phyloP scores from a whole-genome alignment of 2,113 vertebrate genomes.

The Syngnathus typhle region DNA sequence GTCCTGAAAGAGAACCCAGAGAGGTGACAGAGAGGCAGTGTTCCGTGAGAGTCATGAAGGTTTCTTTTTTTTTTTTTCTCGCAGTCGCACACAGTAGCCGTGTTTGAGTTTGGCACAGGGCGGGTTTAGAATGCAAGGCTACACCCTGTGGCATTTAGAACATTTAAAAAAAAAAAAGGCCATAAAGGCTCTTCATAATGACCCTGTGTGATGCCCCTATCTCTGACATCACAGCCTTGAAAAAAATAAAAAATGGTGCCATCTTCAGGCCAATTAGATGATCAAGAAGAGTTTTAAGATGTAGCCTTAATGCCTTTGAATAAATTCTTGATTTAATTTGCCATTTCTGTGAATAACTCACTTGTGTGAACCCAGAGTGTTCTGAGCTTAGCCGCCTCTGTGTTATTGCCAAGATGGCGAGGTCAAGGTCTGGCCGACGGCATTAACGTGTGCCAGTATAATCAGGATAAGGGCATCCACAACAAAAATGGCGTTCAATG shows the following conservation, averaged over 20 bases:
- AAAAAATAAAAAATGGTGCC: not conserved
- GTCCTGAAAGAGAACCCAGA: not conserved
- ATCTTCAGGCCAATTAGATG: not conserved
- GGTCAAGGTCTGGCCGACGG: constrained; percentile 34
- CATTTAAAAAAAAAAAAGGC: not conserved
- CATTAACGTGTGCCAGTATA: constrained; percentile 20
- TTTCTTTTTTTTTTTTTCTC: constrained; percentile 38
- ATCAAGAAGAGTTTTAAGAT: constrained; percentile 7
- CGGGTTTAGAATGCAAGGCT: constrained; percentile 50
- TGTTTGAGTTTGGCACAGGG: constrained; percentile 43
- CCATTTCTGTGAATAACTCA: constrained; percentile 18
- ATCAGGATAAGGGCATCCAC: not conserved
- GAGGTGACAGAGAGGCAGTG: constrained; percentile 8
- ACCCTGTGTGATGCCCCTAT: too few relatives aligned
- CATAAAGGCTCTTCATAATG: not conserved
- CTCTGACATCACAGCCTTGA: not conserved
- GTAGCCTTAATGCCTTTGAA: constrained; percentile 34
- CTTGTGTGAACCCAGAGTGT: constrained; percentile 2
- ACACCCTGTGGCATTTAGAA: constrained; percentile 55
- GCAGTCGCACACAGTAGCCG: constrained; percentile 36
- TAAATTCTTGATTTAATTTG: constrained; percentile 34
- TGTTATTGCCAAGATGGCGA: constrained; percentile 11
- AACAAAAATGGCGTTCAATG: not conserved
- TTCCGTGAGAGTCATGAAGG: constrained; percentile 12
- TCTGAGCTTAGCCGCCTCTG: constrained; percentile 8